Base-by-base conservation (phyloP, 2,797 vertebrate genomes). In the Psittacula echo region DNA sequence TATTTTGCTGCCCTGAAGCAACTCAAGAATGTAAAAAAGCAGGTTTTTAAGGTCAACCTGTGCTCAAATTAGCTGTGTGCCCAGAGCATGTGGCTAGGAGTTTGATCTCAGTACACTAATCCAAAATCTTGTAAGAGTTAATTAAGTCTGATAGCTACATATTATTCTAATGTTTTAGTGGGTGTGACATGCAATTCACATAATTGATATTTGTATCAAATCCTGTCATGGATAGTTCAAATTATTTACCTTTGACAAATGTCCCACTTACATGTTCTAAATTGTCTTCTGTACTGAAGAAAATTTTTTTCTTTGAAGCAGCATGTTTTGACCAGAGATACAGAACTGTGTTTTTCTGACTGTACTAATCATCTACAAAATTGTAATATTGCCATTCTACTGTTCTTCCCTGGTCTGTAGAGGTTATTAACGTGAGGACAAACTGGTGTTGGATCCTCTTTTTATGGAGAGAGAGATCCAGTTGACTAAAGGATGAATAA, bases 61-160 rank as follows among this genome's bases (percentile, higher is more conserved):
- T 47, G 47, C 47, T 23, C 47, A 23, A 23, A 47, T 47, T 23
- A 47, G 47, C 47, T 47, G 11, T 47, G 47, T 47, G 47, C 47
- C 47, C 47, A 47, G 47, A 47, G 22, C 22, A 47, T 7, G 22
- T 12, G 22, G 22, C 47, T 47, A 23, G 47, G 22, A 23, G 22
- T 47, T 47, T 47, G 47, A 23, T 47, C 22, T 47, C 11, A 4
- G 22, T 47, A 23, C 47, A 47, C 22, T 47, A 47, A 81, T 85
- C 18, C 54, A 76, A 94, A 93, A 72, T 70, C 71, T 93, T 87
- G 74, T 78, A 89, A 27, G 19, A 85, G 44, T 85, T 91, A 93
- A 87, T 92, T 60, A 90, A 85, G 85, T 76, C 47, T 91, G 72
- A 85, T 78, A 4, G 3, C 39, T 92, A 37, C 51, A 19, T 51